phyloP scores from a whole-genome alignment of 2,113 vertebrate genomes.

The Apus apus region DNA sequence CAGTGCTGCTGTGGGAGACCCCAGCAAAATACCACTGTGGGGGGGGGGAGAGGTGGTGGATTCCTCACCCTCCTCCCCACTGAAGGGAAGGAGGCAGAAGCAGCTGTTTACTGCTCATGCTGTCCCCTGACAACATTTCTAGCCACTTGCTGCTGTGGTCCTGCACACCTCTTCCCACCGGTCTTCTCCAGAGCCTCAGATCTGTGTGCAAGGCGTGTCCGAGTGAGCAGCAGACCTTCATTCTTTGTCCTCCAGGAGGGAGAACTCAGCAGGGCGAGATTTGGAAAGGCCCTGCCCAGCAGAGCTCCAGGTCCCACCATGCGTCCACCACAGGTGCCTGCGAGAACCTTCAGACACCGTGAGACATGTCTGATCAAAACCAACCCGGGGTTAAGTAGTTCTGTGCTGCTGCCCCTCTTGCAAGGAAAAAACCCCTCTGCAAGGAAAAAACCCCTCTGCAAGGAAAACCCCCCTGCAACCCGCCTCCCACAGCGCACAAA shows the following conservation, averaged over 20 bases:
- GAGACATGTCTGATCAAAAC: slow-evolving; percentile 5
- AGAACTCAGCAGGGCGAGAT: background rate
- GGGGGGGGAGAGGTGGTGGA: background rate
- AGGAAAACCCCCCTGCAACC: background rate
- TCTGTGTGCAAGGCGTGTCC: accelerated
- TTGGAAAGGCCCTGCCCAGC: background rate
- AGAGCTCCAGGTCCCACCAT: background rate
- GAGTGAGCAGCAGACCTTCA: background rate
- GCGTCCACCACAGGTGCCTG: background rate
- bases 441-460: too few species aligned
- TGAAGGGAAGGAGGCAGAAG: background rate
- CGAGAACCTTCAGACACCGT: background rate
- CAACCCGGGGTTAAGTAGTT: background rate
- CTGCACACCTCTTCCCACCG: background rate
- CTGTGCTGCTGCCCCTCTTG: background rate
- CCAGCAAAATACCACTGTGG: background rate
- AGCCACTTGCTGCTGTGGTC: accelerated
- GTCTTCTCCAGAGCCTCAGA: background rate
- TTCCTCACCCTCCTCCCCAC: background rate
- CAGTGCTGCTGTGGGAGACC: background rate
- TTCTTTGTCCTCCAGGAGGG: background rate
- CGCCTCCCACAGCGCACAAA: background rate
- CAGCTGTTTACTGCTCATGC: background rate
- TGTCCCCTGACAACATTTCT: background rate
- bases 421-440: background rate